Base-by-base conservation (phyloP, 2,113 vertebrate species). In the Amphiprion percula region DNA sequence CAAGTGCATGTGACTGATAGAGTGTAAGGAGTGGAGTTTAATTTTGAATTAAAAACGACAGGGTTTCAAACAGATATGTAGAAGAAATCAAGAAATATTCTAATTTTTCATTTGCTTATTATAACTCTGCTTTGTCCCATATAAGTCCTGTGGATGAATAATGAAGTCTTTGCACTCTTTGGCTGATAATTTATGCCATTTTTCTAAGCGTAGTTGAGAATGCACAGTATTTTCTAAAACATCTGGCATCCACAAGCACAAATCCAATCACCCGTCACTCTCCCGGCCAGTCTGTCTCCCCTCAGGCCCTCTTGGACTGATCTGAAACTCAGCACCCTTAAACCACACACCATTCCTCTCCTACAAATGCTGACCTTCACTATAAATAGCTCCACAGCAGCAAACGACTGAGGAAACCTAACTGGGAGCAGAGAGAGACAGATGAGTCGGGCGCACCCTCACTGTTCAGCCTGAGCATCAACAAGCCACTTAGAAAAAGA, bases 381-480 rank as follows among this genome's bases (percentile, higher is more conserved):
- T 87, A 92, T 69, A 89, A 91, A 92, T 91, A 91, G 77, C 69
- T 66, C 41, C 11, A 49, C 21, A 64, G 66, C 62, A 66, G 55
- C 68, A 62, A 19, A 60, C 50, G 47, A 66, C 17, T 23, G 23
- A 58, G 72, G 78, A 53, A 55, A 44, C 60, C 5, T 21, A 64
- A 71, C 10, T 37, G 60, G 68, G 49, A 53, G 19, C 30, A 53
- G 62, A 69, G 41, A 21, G 6, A 67, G 69, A 62, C 16, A 74
- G 64, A 86, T 23, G 71, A 86, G 64, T 21, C 53, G 15, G 47
- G 56, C 3, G 23, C 59, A 68, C 33, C 52, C 23, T 58, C 37
- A 77, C 53, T 26, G 50, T 77, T 30, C n/a, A 23, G n/a, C 71
- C 64, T 67, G 59, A 63, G 75, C 33, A 56, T 53, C 58, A 61